Evolutionary conservation across 2,113 vertebrate species (phyloP).

Genomic region (Verasper variegatus): DNA sequence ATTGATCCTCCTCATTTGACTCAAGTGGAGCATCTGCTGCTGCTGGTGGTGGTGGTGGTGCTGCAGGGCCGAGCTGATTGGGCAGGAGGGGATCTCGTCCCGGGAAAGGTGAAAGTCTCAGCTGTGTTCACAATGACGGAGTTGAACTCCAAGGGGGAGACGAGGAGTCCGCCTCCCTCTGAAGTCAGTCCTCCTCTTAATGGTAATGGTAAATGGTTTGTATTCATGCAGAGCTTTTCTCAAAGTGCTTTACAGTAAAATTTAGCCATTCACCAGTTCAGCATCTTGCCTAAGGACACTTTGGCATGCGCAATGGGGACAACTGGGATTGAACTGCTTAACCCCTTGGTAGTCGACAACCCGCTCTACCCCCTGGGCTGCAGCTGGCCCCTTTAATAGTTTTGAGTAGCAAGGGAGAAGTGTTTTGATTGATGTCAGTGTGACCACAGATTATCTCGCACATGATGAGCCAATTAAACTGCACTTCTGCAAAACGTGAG

Average conservation of each 20-base stretch:
- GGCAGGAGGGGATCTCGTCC: conserved; percentile 46
- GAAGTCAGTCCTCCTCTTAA: background rate
- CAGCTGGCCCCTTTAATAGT: no score
- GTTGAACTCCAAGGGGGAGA: conserved; percentile 10
- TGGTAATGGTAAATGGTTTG: background rate
- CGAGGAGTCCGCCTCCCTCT: conserved; percentile 9
- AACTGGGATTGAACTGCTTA: background rate
- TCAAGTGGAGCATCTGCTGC: background rate
- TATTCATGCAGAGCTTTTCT: no score
- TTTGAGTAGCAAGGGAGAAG: background rate
- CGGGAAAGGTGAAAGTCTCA: conserved; percentile 45
- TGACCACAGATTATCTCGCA: background rate
- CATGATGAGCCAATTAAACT: background rate
- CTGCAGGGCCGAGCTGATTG: conserved; percentile 34
- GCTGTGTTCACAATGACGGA: conserved; percentile 38
- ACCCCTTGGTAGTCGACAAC: no score
- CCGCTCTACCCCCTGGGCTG: no score
- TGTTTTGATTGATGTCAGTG: background rate
- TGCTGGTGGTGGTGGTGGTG: background rate
- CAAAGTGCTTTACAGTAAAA: no score
- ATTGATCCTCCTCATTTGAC: conserved; percentile 24
- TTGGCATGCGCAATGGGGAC: background rate
- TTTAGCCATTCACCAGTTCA: no score
- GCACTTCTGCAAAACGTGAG: background rate
- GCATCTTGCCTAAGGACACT: background rate